Conservation (phyloP, 1,140 invertebrate genomes). For the Calephelis virginiensis region DNA sequence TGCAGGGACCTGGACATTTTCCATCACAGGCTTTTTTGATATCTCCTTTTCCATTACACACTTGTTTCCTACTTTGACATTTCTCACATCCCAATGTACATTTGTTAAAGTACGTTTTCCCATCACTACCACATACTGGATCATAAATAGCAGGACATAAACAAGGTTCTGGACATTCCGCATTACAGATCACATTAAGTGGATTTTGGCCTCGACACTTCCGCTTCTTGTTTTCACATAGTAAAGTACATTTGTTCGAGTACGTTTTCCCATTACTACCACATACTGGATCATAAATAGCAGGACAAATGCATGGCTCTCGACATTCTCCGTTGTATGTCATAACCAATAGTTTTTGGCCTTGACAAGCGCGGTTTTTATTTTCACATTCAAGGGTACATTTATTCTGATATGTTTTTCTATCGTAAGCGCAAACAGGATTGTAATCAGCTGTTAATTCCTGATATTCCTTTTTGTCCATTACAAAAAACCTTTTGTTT, state of each 20-base stretch:
- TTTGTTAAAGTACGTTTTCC: conserved; percentile 26
- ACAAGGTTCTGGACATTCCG: background rate
- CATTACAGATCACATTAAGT: background rate
- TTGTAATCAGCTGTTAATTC: conserved; percentile 26
- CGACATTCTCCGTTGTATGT: conserved; percentile 28
- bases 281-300: conserved; percentile 31
- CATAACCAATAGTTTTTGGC: conserved; percentile 19
- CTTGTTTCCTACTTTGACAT: too few species aligned
- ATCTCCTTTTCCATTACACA: too few species aligned
- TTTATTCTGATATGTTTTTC: conserved; percentile 35
- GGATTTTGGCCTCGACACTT: conserved; percentile 1
- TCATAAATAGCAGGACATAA: background rate
- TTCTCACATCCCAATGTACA: conserved; percentile 24
- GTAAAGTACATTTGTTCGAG: conserved; percentile 28
- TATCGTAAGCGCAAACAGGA: conserved; percentile 39
- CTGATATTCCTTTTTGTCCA: background rate
- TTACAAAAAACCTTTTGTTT: conserved; percentile 43
- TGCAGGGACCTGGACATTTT: too few species aligned
- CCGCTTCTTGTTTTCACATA: conserved; percentile 24
- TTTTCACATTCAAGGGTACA: conserved; percentile 35
- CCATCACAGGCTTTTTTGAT: too few species aligned
- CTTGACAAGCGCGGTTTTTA: conserved; percentile 19
- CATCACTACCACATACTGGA: conserved; percentile 32
- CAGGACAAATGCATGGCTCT: conserved; percentile 29
- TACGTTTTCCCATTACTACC: conserved; percentile 33